These are phyloP conservation scores for Oryctes rhinoceros DNA, from an alignment of 1,140 invertebrate genomes.

Conservation along the genomic window DNA sequence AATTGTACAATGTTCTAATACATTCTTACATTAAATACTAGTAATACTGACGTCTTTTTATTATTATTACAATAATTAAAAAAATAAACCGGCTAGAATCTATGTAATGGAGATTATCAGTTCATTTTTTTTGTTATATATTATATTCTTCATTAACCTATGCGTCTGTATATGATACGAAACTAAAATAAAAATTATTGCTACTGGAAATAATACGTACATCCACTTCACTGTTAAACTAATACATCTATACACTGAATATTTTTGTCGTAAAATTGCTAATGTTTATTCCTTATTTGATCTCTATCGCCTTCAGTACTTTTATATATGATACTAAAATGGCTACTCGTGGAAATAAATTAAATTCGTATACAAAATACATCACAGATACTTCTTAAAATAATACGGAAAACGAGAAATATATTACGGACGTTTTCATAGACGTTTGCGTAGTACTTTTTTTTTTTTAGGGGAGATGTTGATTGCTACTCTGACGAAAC, in stretches of 20 bases:
- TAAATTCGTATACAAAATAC: slow-evolving; percentile 48
- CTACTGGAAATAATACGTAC: neutral
- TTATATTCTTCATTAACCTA: no score
- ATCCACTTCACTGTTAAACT: neutral
- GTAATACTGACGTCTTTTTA: neutral
- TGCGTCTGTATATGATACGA: neutral
- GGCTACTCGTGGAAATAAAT: neutral
- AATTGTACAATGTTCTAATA: slow-evolving; percentile 27
- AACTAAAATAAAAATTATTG: neutral
- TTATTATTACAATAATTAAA: slow-evolving; percentile 29
- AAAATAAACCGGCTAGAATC: slow-evolving; percentile 21
- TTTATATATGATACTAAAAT: neutral
- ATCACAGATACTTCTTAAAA: slow-evolving; percentile 47
- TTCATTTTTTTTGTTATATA: slow-evolving; percentile 11
- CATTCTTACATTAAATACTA: slow-evolving; percentile 1
- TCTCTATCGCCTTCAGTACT: neutral
- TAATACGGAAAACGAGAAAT: neutral
- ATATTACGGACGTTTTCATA: neutral
- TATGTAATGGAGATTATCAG: slow-evolving; percentile 18
- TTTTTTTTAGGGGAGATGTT: neutral
- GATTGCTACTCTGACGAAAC: no score
- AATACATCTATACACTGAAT: slow-evolving; percentile 24
- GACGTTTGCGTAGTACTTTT: neutral
- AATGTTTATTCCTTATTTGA: neutral
- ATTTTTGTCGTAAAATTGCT: neutral